Evolutionary conservation across 2,113 vertebrate genomes (phyloP).

Genomic region (Climacteris rufus): DNA sequence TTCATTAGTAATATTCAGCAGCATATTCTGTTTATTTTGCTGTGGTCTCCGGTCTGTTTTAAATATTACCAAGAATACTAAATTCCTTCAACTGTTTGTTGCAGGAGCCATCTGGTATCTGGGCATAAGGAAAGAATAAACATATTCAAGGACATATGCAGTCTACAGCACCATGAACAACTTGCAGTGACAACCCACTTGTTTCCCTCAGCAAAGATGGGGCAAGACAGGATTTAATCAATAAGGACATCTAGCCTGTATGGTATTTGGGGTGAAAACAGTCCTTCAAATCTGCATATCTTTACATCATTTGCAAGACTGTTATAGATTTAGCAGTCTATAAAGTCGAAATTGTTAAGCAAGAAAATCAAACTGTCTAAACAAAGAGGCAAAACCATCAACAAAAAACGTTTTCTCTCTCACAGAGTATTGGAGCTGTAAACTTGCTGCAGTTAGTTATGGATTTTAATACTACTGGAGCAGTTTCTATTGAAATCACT

Average conservation of each 20-base stretch:
- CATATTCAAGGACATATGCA: background rate
- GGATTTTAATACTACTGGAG: background rate
- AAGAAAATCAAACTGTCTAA: background rate
- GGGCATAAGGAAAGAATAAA: background rate
- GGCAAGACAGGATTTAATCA: background rate
- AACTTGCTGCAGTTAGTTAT: background rate
- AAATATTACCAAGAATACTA: background rate
- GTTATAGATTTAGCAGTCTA: background rate
- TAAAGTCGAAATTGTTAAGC: background rate
- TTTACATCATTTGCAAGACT: background rate
- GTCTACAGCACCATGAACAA: background rate
- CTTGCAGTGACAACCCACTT: background rate
- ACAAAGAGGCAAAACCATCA: background rate
- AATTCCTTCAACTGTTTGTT: background rate
- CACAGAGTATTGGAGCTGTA: background rate
- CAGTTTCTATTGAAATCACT: background rate
- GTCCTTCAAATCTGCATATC: background rate
- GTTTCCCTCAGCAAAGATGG: background rate
- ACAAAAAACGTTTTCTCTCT: background rate
- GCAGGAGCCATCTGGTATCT: background rate
- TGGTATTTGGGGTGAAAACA: background rate
- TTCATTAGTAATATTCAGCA: background rate
- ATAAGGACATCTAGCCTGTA: background rate
- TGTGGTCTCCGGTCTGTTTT: background rate
- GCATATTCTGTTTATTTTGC: background rate